Conservation (phyloP, 2,888 invertebrate species). For the Alentia gelatinosa region DNA sequence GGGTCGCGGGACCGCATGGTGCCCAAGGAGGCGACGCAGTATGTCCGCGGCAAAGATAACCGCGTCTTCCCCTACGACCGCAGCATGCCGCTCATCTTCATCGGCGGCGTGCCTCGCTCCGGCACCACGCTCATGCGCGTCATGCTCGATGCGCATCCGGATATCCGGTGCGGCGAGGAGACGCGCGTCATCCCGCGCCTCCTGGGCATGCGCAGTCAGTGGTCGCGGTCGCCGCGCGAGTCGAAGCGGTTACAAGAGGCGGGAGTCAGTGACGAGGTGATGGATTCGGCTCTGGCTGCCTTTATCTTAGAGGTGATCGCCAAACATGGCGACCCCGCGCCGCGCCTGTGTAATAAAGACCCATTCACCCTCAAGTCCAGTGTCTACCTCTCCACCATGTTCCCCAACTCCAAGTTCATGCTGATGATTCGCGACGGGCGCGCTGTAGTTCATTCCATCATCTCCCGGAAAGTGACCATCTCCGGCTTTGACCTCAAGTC, state of each 20-base stretch:
- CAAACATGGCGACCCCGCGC: slow-evolving; percentile 93
- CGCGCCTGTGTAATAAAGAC: slow-evolving; percentile 98
- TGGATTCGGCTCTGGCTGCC: slow-evolving; percentile 97
- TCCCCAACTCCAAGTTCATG: slow-evolving; percentile 98
- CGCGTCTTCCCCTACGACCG: slow-evolving; percentile 85
- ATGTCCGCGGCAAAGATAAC: slow-evolving; percentile 69
- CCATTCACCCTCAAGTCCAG: slow-evolving; percentile 98
- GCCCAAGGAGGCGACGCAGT: slow-evolving; percentile 63
- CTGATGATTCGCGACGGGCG: slow-evolving; percentile 99
- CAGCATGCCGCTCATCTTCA: slow-evolving; percentile 88
- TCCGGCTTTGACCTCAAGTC: slow-evolving; percentile 97
- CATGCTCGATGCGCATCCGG: slow-evolving; percentile 98
- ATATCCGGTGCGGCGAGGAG: slow-evolving; percentile 98
- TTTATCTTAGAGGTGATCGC: slow-evolving; percentile 93
- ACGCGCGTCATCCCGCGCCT: slow-evolving; percentile 96
- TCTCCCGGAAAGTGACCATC: slow-evolving; percentile 93
- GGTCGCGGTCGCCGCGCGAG: slow-evolving; percentile 89
- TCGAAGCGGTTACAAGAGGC: slow-evolving; percentile 73
- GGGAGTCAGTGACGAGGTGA: slow-evolving; percentile 90
- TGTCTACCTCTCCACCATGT: slow-evolving; percentile 94
- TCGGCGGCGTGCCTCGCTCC: slow-evolving; percentile 98
- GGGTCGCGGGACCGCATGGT: slow-evolving; percentile 52
- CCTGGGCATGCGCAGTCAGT: slow-evolving; percentile 96
- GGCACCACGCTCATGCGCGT: slow-evolving; percentile 98
- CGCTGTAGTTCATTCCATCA: slow-evolving; percentile 99